phyloP scores from a whole-genome alignment of 1,140 invertebrate genomes.

The Heterodera schachtii region DNA sequence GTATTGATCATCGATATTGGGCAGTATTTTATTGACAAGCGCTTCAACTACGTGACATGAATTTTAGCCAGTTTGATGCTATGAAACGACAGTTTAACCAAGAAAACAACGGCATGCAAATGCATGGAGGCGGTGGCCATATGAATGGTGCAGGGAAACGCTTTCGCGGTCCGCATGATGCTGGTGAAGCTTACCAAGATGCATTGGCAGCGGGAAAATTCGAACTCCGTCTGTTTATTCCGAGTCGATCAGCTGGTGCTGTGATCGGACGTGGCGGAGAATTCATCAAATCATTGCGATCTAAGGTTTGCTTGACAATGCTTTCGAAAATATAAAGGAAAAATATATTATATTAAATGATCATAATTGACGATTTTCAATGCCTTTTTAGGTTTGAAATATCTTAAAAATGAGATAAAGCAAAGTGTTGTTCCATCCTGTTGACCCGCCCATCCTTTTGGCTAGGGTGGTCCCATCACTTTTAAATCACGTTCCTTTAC shows the following conservation, averaged over 20 bases:
- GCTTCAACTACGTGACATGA: conserved; percentile 1
- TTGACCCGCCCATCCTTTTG: background rate
- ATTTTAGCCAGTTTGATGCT: conserved; percentile 17
- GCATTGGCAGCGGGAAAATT: conserved; percentile 60
- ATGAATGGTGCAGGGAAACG: conserved; percentile 20
- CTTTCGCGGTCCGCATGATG: conserved; percentile 29
- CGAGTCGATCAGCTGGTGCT: conserved; percentile 77
- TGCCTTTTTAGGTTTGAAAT: too few species aligned
- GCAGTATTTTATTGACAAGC: background rate
- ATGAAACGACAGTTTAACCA: conserved; percentile 23
- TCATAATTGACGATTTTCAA: too few species aligned
- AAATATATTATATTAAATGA: too few species aligned
- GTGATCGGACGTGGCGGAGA: conserved; percentile 93
- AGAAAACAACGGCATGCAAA: conserved; percentile 17
- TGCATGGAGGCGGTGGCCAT: background rate
- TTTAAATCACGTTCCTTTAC: background rate
- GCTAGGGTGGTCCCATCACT: background rate
- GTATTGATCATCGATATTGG: too few species aligned
- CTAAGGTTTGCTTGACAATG: conserved; percentile 49
- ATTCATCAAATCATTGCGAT: conserved; percentile 79
- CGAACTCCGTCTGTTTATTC: conserved; percentile 61
- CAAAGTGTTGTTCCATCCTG: background rate
- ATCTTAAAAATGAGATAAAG: too few species aligned
- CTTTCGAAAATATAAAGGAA: too few species aligned
- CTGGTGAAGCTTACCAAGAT: conserved; percentile 33